phyloP scores from a whole-genome alignment of 2,113 vertebrate species.

The Chaetops frenatus region DNA sequence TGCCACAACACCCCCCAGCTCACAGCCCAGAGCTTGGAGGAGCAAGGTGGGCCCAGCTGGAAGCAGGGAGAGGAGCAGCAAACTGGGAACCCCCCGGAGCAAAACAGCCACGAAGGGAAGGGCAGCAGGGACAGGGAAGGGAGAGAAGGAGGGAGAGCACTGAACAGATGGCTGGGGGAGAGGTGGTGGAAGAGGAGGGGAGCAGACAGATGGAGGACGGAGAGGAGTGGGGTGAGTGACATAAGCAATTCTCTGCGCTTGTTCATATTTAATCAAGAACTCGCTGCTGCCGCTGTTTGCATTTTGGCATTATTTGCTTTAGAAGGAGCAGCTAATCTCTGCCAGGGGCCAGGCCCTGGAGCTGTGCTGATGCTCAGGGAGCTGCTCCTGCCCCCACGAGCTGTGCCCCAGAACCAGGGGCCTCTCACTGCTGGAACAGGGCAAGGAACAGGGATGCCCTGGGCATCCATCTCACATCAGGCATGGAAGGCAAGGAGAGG shows the following conservation, averaged over 20 bases:
- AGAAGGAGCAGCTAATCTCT: background rate
- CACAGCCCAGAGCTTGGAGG: accelerated
- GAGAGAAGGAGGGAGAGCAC: background rate
- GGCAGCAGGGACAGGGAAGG: background rate
- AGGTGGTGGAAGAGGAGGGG: slow-evolving; percentile 5
- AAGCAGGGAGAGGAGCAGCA: background rate
- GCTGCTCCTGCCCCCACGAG: background rate
- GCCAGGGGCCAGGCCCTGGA: background rate
- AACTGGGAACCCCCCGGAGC: background rate
- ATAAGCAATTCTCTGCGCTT: slow-evolving; percentile 12
- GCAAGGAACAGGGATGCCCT: background rate
- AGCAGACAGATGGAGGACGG: slow-evolving; percentile 44
- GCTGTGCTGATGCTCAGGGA: background rate
- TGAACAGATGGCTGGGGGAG: slow-evolving; percentile 35
- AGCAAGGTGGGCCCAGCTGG: accelerated
- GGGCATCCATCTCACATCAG: accelerated
- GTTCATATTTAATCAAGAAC: slow-evolving; percentile 54
- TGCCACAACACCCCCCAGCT: background rate
- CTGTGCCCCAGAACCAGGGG: background rate
- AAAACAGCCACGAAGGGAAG: background rate
- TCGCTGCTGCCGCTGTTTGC: background rate
- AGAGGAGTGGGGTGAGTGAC: slow-evolving; percentile 40
- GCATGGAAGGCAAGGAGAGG: no score
- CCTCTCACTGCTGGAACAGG: background rate
- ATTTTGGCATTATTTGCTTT: slow-evolving; percentile 15